Evolutionary conservation across 2,113 vertebrate species (phyloP), one percentile per base, ranked within the genome.

Genomic region (Irena cyanogastra): DNA sequence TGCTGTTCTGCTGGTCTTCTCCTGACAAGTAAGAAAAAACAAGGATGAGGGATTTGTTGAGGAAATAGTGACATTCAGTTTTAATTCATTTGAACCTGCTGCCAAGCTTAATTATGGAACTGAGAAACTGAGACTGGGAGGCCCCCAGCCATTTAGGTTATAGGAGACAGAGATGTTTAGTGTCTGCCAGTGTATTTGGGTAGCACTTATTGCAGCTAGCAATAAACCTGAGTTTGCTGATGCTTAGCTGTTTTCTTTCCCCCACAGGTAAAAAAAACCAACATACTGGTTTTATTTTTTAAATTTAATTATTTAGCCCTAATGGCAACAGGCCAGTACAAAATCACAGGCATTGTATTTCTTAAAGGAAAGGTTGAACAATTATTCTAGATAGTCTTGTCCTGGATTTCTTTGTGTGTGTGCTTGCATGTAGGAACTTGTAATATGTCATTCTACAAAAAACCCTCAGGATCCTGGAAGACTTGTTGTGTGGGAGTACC

Each of bases 11-110:
- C 95, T 97, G 96, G 94, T 97, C 97, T 97, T 97, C 95, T 97
- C 89, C 90, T 97, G 93, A 97, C 96, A 97, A 97, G 96, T 93
- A 96, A 96, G 96, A 80, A 89, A 96, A 98, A 98, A 98, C 94
- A 97, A 97, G 97, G 97, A 95, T 91, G 96, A 93, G 84, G 97
- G 95, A 94, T 97, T 94, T 97, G 94, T 96, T 96, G 95, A 96
- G 95, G 94, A 97, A 98, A 97, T 95, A 97, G 96, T 97, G 97
- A 97, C 96, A 94, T 98, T 98, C 91, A 85, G 91, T 97, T 98
- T 97, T 97, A 97, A 97, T 97, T 97, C 97, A 95, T 93, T 93
- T 97, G 97, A 97, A 98, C 96, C 95, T 96, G 87, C 96, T 97
- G 97, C 97, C 97, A 97, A 97, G 93, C 83, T 95, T 97, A 96